Conservation (phyloP, 1,140 invertebrate genomes). For the Drosophila navojoa region DNA sequence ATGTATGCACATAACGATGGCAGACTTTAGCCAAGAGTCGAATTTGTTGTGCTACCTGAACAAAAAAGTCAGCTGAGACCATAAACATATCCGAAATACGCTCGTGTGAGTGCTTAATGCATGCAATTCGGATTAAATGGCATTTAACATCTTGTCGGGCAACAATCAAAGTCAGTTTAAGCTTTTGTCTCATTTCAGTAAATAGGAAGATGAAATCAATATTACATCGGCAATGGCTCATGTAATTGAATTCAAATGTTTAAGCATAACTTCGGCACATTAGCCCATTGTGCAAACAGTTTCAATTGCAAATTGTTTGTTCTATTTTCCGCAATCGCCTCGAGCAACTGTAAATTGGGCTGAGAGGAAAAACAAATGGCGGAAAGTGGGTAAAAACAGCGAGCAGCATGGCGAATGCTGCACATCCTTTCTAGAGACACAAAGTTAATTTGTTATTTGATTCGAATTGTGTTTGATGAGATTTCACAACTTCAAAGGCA, state of each 20-base stretch:
- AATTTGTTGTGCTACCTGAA: background rate
- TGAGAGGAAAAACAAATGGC: constrained; percentile 7
- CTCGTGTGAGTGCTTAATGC: too few relatives aligned
- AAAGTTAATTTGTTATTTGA: background rate
- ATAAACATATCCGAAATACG: too few relatives aligned
- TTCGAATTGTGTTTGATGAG: background rate
- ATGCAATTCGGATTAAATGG: too few relatives aligned
- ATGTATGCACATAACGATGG: too few relatives aligned
- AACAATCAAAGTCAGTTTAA: background rate
- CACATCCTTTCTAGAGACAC: background rate
- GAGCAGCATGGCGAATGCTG: background rate
- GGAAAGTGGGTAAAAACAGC: constrained; percentile 2
- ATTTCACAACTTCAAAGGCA: background rate
- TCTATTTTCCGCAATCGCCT: constrained; percentile 15
- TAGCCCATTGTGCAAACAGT: constrained; percentile 46
- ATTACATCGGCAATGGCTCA: background rate
- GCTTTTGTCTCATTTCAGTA: background rate
- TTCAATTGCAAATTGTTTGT: constrained; percentile 47
- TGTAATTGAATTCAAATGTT: constrained; percentile 22
- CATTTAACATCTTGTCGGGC: background rate
- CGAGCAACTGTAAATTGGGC: constrained; percentile 3
- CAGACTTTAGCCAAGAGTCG: too few relatives aligned
- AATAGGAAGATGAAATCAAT: background rate
- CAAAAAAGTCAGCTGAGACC: background rate
- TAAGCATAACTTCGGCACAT: constrained; percentile 27